Evolutionary conservation across 2,888 invertebrate species (phyloP).

Genomic region (Acheta domesticus): DNA sequence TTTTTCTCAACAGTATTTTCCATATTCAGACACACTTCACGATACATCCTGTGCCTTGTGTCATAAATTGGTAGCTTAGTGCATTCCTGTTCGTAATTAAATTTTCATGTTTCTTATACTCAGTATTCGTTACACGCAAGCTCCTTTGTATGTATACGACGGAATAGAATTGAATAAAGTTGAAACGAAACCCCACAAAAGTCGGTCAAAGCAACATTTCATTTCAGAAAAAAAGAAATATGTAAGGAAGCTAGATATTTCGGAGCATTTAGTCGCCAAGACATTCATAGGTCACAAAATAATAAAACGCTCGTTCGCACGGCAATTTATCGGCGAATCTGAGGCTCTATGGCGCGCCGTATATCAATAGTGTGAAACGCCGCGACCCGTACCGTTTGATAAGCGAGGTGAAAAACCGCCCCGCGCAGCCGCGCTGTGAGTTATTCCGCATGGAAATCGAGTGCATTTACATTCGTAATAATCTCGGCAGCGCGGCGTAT

Average conservation of each 20-base stretch:
- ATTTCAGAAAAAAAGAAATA: no score
- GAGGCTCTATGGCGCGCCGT: neutral
- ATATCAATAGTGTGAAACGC: slow-evolving; percentile 11
- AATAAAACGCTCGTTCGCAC: slow-evolving; percentile 18
- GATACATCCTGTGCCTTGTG: no score
- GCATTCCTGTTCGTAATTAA: no score
- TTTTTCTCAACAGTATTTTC: no score
- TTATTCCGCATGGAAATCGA: slow-evolving; percentile 7
- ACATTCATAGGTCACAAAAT: neutral
- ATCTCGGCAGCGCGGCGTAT: neutral
- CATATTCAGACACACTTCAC: no score
- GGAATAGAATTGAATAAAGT: no score
- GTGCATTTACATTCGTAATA: slow-evolving; percentile 8
- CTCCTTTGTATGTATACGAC: no score
- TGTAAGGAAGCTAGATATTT: neutral
- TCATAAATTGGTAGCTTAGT: no score
- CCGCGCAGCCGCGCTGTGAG: neutral
- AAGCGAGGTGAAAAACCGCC: slow-evolving; percentile 18
- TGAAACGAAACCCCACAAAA: no score
- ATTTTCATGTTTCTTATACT: no score
- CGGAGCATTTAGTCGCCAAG: slow-evolving; percentile 1
- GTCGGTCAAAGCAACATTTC: no score
- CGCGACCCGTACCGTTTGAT: slow-evolving; percentile 1
- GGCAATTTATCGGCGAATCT: slow-evolving; percentile 10
- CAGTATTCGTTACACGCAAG: no score